Evolutionary conservation across 2,888 invertebrate species (phyloP).

Genomic region (Acanthococcus lagerstroemiae): DNA sequence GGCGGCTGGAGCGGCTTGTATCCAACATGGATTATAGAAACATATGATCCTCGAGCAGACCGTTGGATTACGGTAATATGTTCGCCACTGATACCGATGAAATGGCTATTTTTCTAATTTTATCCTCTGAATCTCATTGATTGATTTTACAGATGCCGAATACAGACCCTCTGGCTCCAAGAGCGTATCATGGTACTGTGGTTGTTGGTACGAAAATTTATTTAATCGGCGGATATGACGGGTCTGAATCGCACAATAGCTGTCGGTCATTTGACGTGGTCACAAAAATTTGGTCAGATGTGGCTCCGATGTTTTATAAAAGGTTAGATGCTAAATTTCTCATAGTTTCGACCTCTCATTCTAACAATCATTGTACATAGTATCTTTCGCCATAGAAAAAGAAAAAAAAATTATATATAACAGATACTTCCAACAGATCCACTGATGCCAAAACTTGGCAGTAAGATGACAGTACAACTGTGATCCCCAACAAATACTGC

Average conservation of each 20-base stretch:
- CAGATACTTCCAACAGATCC: not conserved
- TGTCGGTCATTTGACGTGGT: conserved; percentile 81
- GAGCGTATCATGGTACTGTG: conserved; percentile 87
- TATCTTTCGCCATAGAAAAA: not conserved
- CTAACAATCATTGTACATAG: not conserved
- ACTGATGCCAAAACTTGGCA: too few relatives aligned
- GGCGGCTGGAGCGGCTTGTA: conserved; percentile 69
- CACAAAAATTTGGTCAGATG: conserved; percentile 73
- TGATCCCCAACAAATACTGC: too few relatives aligned
- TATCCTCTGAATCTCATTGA: not conserved
- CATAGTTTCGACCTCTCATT: not conserved
- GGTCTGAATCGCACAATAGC: conserved; percentile 74
- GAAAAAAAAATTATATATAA: not conserved
- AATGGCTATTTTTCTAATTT: not conserved
- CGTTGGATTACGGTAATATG: conserved; percentile 61
- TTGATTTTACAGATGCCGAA: conserved; percentile 40
- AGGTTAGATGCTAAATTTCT: conserved; percentile 43
- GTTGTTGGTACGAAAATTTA: conserved; percentile 75
- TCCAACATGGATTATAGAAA: conserved; percentile 69
- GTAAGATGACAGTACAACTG: too few relatives aligned
- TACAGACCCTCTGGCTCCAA: conserved; percentile 44
- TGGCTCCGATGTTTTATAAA: conserved; percentile 78
- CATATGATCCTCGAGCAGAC: conserved; percentile 80
- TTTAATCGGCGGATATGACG: conserved; percentile 86
- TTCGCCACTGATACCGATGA: too few relatives aligned